Base-by-base conservation (phyloP, 53 echinoderm and acorn worm species). In the Pentamera pediparva region DNA sequence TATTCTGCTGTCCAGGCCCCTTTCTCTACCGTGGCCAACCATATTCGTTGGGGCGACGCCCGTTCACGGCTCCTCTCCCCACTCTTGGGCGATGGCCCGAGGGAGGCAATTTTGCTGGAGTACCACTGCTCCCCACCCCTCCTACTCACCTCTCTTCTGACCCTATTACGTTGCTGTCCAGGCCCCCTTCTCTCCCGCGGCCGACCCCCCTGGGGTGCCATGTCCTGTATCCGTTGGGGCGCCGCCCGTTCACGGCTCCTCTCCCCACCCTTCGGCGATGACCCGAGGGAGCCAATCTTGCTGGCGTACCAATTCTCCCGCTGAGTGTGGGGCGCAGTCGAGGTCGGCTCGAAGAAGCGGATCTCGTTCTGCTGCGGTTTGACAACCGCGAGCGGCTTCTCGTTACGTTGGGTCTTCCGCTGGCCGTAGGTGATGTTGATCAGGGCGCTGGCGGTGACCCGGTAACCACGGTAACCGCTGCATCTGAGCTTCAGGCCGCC, bases 341-440 rank as follows among this genome's bases (percentile, higher is more conserved):
- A 72, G 13, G 73, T 59, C 50, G 86, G 31, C 51, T 77, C 28
- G 22, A 41, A 70, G 65, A 51, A 70, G 29, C 34, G 21, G 25
- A 55, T 51, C 18, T 74, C 53, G 18, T 70, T 53, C 37, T 84
- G 82, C 77, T 92, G 92, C 5, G 98, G 98, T 36, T 98, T 92
- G 24, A 92, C 92, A 10, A 98, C 92, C 0, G 98, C 98, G 19
- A 50, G 85, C 2, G 98, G 86, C 70, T 89, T 96, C 40, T 83
- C 83, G 45, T 60, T 76, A 39, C 39, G 74, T 43, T 79, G 72
- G 27, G 83, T 82, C 55, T 86, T 89, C 62, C 89, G 64, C 37
- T 79, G 34, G 11, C 98, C 98, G 37, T 77, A 92, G 28, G 91
- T 84, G 33, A 98, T 86, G 71, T 89, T 98, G 43, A 98, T 86